Base-by-base conservation (phyloP, 1,140 invertebrate genomes). In the Drosophila tsacasi region DNA sequence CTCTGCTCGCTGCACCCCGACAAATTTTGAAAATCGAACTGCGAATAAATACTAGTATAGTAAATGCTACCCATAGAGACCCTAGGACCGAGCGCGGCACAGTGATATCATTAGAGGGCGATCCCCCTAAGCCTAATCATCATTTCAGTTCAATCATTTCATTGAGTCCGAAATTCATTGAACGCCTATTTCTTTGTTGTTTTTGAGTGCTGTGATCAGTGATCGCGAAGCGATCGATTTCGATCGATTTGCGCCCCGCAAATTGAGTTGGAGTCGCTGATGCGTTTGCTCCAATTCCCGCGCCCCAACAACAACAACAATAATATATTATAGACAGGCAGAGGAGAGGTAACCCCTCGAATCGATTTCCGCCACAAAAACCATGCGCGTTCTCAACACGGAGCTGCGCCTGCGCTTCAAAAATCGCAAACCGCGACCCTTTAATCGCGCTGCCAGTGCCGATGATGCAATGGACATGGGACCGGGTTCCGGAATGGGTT, bases 391-490 rank as follows among this genome's bases (percentile, higher is more conserved):
- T 76, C 71, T 91, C 40, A 91, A 78, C 39, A 90, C 84, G 6
- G 89, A 91, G 71, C 64, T 91, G 66, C 84, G 89, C 59, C 79
- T 91, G 84, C 89, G 89, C 64, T 85, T 91, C n/a, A 91, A 91
- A 60, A 91, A 91, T 78, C 89, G 89, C 64, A 91, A 90, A 46
- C 82, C 89, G 68, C 90, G 90, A 75, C 89, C 81, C 44, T 91
- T 91, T 59, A 91, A 83, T 80, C 90, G 89, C 6, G 90, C 89
- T n/a, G 84, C 81, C 23, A 91, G 89, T 63, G 90, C 89, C n/a
- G 90, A 90, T 75, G 85, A 90, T 85, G 85, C 85, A 27, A 40
- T 61, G 44, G 59, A 64, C 30, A 37, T 81, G 47, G 62, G 32
- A 23, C 21, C 35, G 17, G 50, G 42, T 25, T 50, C 32, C 13